A percentile compares a stretch with the other conserved stretches of the same genome.
These are phyloP conservation scores for Penaeus japonicus DNA, from an alignment of 1,140 invertebrate species.

Conservation along the genomic window DNA sequence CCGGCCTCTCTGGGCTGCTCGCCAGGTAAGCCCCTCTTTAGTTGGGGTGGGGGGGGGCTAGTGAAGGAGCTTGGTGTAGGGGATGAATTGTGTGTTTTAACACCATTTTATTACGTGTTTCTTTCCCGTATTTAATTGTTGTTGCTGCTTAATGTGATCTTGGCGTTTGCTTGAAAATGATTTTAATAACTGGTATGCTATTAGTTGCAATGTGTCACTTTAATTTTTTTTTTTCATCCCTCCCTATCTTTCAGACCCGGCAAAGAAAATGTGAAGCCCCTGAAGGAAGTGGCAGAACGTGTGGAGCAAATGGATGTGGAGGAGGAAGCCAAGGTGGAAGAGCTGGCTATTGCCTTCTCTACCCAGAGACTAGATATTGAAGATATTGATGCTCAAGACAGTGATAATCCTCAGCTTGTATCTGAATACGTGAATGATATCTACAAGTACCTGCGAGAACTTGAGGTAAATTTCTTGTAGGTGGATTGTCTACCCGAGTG, in stretches of 20 bases:
- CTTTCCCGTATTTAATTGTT: too few relatives aligned
- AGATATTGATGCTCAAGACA: conserved; percentile 80
- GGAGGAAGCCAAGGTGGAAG: conserved; percentile 39
- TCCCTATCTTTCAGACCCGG: neutral
- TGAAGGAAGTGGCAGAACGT: neutral
- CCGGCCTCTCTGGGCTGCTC: neutral
- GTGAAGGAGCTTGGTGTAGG: neutral
- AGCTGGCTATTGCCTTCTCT: conserved; percentile 57
- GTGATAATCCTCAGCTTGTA: conserved; percentile 79
- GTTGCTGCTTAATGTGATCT: too few relatives aligned
- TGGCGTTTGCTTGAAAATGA: too few relatives aligned
- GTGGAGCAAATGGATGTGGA: conserved; percentile 40
- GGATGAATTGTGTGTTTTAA: too few relatives aligned
- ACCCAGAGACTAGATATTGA: conserved; percentile 62
- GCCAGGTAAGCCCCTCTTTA: too few relatives aligned
- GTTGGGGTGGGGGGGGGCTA: neutral
- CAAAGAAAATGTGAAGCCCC: conserved; percentile 10
- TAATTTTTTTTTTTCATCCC: neutral
- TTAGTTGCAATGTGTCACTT: too few relatives aligned
- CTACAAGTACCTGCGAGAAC: conserved; percentile 76
- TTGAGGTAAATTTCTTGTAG: conserved; percentile 68
- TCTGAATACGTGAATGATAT: conserved; percentile 86
- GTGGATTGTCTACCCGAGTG: neutral
- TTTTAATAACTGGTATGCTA: too few relatives aligned
- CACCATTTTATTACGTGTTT: too few relatives aligned